These are phyloP conservation scores for Sepiola atlantica DNA, from an alignment of 2,888 invertebrate species.

Conservation along the genomic window DNA sequence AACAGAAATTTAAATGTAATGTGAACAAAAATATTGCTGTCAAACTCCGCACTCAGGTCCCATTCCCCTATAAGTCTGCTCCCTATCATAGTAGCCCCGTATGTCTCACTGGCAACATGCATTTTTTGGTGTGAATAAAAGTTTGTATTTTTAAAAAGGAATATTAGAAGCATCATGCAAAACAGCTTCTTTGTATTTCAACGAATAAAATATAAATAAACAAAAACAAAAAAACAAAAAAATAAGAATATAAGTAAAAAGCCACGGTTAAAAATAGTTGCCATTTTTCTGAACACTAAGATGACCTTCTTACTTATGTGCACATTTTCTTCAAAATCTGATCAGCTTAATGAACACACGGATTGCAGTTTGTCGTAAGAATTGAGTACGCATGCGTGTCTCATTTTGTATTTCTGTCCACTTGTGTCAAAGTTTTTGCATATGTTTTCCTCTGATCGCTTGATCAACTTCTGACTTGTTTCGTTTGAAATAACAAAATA, in stretches of 20 bases:
- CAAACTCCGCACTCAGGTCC: no score
- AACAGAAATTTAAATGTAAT: no score
- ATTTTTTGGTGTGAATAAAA: no score
- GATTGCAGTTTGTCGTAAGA: neutral
- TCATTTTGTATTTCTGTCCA: neutral
- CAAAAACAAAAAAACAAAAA: neutral
- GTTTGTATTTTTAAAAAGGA: no score
- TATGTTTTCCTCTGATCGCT: neutral
- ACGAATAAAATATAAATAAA: no score
- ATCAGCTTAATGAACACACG: neutral
- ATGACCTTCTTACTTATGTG: neutral
- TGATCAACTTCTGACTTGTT: neutral
- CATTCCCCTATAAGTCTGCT: no score
- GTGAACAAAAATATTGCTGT: no score
- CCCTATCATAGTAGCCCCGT: no score
- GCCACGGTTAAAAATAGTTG: neutral
- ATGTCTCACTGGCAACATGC: no score
- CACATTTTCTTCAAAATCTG: neutral
- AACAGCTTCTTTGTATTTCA: no score
- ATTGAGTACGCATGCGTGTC: neutral
- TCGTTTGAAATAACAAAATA: neutral
- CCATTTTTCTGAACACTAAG: neutral
- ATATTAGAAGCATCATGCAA: no score
- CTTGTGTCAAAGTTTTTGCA: neutral
- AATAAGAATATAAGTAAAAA: neutral